Percentiles rank a stretch among this genome's conserved stretches.
phyloP scores from a whole-genome alignment of 2,888 invertebrate species.

The Melitaea athalia region DNA sequence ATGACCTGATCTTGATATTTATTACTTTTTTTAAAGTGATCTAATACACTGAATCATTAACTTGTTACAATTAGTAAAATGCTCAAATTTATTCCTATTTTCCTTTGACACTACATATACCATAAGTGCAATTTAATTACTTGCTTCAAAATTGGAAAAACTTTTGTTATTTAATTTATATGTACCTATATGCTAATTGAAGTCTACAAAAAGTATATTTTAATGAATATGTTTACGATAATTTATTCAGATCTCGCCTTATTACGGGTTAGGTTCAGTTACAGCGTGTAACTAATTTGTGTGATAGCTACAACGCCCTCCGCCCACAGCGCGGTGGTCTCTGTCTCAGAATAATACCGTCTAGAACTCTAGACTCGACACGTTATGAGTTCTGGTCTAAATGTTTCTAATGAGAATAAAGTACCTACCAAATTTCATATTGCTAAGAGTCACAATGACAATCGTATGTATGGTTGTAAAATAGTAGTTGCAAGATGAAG shows the following conservation, averaged over 20 bases:
- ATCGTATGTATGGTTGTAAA: not conserved
- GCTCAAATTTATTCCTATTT: not conserved
- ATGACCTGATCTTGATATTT: constrained; percentile 26
- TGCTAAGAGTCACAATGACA: not conserved
- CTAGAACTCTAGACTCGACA: constrained; percentile 20
- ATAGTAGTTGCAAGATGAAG: not conserved
- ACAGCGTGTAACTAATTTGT: constrained; percentile 38
- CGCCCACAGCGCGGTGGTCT: constrained; percentile 27
- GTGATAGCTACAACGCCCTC: constrained; percentile 38
- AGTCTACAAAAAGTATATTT: constrained; percentile 6
- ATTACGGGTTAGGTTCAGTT: constrained; percentile 27
- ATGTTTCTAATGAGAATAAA: constrained; percentile 7
- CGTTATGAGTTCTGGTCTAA: constrained; percentile 18
- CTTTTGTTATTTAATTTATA: constrained; percentile 2
- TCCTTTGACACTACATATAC: too few relatives aligned
- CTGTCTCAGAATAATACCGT: constrained; percentile 20
- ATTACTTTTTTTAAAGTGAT: constrained; percentile 44
- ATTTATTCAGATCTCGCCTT: constrained; percentile 25
- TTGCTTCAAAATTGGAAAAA: not conserved
- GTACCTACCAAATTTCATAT: not conserved
- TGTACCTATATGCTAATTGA: not conserved
- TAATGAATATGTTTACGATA: constrained; percentile 28
- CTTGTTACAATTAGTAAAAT: constrained; percentile 16
- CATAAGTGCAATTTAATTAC: too few relatives aligned
- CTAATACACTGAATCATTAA: constrained; percentile 44